Percentiles rank a stretch among this genome's conserved stretches.
Conservation (phyloP, 2,888 invertebrate species). For the Anthophora plumipes region DNA sequence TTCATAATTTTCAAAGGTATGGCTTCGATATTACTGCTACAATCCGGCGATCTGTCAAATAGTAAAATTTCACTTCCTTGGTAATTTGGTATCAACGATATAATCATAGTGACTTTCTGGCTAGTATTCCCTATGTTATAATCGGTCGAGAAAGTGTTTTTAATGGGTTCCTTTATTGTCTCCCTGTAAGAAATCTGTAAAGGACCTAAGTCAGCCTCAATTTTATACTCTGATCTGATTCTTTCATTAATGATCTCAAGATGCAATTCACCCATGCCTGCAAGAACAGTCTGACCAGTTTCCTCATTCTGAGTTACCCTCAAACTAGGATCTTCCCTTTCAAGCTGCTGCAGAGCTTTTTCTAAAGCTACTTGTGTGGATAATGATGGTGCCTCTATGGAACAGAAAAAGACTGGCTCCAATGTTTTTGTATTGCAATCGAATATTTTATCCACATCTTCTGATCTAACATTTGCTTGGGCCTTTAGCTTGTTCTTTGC, state of each 20-base stretch:
- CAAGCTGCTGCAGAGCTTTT: slow-evolving; percentile 91
- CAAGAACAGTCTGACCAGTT: slow-evolving; percentile 94
- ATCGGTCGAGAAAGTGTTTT: slow-evolving; percentile 86
- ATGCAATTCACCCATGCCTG: slow-evolving; percentile 99
- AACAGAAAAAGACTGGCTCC: slow-evolving; percentile 98
- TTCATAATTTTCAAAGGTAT: slow-evolving; percentile 89
- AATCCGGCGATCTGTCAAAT: slow-evolving; percentile 89
- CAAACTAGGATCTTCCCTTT: slow-evolving; percentile 96
- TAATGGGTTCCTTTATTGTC: slow-evolving; percentile 86
- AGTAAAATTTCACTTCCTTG: slow-evolving; percentile 83
- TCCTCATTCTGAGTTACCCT: slow-evolving; percentile 90
- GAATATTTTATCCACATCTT: slow-evolving; percentile 83
- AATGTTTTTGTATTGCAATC: slow-evolving; percentile 90
- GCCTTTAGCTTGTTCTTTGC: slow-evolving; percentile 86
- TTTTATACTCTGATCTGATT: slow-evolving; percentile 93
- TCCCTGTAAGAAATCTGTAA: slow-evolving; percentile 97
- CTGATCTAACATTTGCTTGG: slow-evolving; percentile 65
- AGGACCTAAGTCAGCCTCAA: slow-evolving; percentile 95
- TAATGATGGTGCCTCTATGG: slow-evolving; percentile 95
- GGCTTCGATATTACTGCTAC: slow-evolving; percentile 88
- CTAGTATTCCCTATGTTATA: slow-evolving; percentile 88
- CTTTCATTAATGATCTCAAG: slow-evolving; percentile 97
- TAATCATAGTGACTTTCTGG: slow-evolving; percentile 87
- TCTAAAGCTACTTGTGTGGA: slow-evolving; percentile 92
- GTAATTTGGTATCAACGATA: slow-evolving; percentile 87